Evolutionary conservation across 2,888 invertebrate species (phyloP).

Genomic region (Petrophora chlorosata): DNA sequence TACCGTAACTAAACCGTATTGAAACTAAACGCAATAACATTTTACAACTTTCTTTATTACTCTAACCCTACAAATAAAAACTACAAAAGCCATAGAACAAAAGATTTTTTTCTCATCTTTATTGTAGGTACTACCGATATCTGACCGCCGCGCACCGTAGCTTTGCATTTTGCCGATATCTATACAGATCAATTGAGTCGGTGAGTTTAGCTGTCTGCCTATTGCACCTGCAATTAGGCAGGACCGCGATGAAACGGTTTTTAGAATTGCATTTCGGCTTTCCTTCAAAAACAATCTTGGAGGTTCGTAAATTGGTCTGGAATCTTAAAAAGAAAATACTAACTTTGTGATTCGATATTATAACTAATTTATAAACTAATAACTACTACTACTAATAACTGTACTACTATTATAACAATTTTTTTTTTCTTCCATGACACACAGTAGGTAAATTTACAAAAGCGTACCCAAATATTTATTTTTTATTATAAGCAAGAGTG

Average conservation of each 20-base stretch:
- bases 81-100: constrained; percentile 12
- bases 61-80: constrained; percentile 7
- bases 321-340: background rate
- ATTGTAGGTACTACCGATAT: constrained; percentile 20
- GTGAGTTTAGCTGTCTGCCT: constrained; percentile 43
- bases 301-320: background rate
- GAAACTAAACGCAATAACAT: constrained; percentile 22
- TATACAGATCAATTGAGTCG: constrained; percentile 29
- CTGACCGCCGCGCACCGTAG: constrained; percentile 16
- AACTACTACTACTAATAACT: too few species aligned
- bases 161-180: constrained; percentile 9
- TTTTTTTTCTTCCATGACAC: too few species aligned
- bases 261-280: constrained; percentile 1
- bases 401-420: too few species aligned
- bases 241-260: constrained; percentile 40
- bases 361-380: too few species aligned
- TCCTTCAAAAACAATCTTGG: background rate
- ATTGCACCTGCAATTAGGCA: constrained; percentile 45
- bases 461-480: too few species aligned
- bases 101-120: background rate
- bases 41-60: constrained; percentile 25
- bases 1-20: constrained; percentile 26
- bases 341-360: too few species aligned
- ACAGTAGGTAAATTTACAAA: too few species aligned
- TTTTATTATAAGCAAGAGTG: too few species aligned